Base-by-base conservation (phyloP, 35 echinoderm and acorn worm genomes). In the Acanthaster planci region DNA sequence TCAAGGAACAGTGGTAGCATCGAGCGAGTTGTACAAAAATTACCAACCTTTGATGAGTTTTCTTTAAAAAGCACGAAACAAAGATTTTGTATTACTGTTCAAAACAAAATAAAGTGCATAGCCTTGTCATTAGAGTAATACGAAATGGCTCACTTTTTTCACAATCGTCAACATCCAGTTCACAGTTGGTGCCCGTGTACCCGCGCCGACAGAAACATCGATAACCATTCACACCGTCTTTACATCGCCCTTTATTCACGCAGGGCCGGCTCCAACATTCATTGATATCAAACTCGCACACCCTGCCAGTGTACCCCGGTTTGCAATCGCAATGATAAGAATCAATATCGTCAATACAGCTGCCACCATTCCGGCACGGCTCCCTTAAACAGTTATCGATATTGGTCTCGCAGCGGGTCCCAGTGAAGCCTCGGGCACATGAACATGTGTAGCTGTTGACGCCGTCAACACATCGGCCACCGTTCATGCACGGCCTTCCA, bases 251-350 rank as follows among this genome's bases (percentile, higher is more conserved):
- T 47, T 47, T 47, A 12, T 47, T 47, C 42, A 47, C 12, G 60
- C 96, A 99, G 32, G 96, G 96, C 7, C 42, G 16, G 21, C 92
- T 78, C n/a, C 27, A 19, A 26, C 96, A 99, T 21, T 94, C 92
- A 44, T 99, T 55, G 38, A 89, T 68, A 40, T 86, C 27, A 52
- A 76, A 53, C 58, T 86, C 67, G 29, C 84, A 86, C 40, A 55
- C 36, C 14, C 76, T 12, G 40, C 84, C 84, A 10, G 84, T 77
- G 36, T 77, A 86, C 37, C 84, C 75, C 17, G 47, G 15, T 18
- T 8, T 35, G 53, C 84, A 86, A 10, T 51, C 22, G 37, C 84
- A 86, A 52, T 6, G 15, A 17, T 38, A 38, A 19, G 44, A 15
- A 10, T 29, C 84, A 9, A 53, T 59, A 36, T 36, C 22, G 34